Percentiles rank a stretch among this genome's conserved stretches.
Conservation (phyloP, 2,888 invertebrate species). For the Bombyx huttoni region DNA sequence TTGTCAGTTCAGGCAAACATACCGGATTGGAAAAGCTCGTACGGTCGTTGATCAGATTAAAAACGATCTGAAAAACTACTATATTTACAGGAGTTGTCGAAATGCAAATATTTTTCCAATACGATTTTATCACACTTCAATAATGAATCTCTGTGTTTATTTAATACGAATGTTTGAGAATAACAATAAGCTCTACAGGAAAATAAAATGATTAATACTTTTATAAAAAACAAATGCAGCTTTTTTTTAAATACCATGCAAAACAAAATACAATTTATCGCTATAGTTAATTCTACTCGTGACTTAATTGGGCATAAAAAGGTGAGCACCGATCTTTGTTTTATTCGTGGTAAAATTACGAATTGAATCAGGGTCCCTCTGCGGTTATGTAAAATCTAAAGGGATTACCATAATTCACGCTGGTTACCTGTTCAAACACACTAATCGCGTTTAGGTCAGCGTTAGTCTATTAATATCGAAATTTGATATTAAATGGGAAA, state of each 20-base stretch:
- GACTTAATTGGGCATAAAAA: background rate
- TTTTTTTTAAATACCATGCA: background rate
- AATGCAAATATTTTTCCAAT: too few relatives aligned
- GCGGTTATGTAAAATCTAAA: constrained; percentile 6
- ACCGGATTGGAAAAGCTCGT: background rate
- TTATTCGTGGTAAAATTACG: background rate
- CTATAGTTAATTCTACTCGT: background rate
- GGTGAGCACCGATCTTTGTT: background rate
- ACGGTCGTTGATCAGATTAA: background rate
- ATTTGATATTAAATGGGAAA: background rate
- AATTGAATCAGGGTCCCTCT: background rate
- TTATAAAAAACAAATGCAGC: too few relatives aligned
- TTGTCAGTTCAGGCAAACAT: background rate
- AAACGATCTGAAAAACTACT: background rate
- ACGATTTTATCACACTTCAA: too few relatives aligned
- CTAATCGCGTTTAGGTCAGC: constrained; percentile 3
- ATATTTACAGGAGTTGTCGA: too few relatives aligned
- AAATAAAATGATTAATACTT: too few relatives aligned
- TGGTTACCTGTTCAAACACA: constrained; percentile 4
- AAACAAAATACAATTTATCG: background rate
- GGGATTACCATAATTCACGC: constrained; percentile 15
- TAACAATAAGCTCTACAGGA: too few relatives aligned
- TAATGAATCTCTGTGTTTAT: too few relatives aligned
- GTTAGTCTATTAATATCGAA: background rate
- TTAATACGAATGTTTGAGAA: too few relatives aligned